These are phyloP conservation scores for Aromia moschata DNA, from an alignment of 2,888 invertebrate species.

Conservation along the genomic window DNA sequence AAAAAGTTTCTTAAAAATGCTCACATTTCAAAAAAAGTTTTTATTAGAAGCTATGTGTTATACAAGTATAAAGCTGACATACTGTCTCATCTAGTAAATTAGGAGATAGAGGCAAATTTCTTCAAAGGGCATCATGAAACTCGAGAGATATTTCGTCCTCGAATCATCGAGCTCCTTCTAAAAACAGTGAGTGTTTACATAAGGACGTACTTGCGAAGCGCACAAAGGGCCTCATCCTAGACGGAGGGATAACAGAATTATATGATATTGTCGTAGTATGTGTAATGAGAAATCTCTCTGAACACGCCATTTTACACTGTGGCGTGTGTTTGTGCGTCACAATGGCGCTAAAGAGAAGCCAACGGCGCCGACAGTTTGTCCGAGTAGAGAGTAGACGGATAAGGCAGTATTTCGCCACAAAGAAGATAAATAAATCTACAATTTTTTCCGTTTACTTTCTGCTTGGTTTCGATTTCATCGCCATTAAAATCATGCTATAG, in stretches of 20 bases:
- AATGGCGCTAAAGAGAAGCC: slow-evolving; percentile 8
- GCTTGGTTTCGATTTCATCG: too few relatives aligned
- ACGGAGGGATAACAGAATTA: slow-evolving; percentile 26
- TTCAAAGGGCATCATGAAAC: slow-evolving; percentile 6
- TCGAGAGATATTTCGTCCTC: slow-evolving; percentile 6
- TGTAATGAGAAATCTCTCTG: slow-evolving; percentile 41
- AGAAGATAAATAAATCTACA: too few relatives aligned
- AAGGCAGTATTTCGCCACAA: too few relatives aligned
- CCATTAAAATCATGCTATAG: too few relatives aligned
- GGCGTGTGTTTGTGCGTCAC: slow-evolving; percentile 19
- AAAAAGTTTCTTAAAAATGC: too few relatives aligned
- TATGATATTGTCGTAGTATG: slow-evolving; percentile 42
- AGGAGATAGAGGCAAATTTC: background rate
- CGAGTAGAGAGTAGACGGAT: too few relatives aligned
- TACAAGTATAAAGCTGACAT: too few relatives aligned
- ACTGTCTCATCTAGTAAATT: background rate
- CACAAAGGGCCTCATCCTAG: slow-evolving; percentile 21
- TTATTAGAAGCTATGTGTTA: too few relatives aligned
- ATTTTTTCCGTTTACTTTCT: too few relatives aligned
- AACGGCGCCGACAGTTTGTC: too few relatives aligned
- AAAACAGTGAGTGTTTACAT: slow-evolving; percentile 22
- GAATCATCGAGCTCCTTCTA: slow-evolving; percentile 11
- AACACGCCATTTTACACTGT: slow-evolving; percentile 38
- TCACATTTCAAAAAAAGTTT: too few relatives aligned
- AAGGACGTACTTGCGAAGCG: slow-evolving; percentile 9